phyloP scores from a whole-genome alignment of 1,140 invertebrate species.

The Lepidurus apus region DNA sequence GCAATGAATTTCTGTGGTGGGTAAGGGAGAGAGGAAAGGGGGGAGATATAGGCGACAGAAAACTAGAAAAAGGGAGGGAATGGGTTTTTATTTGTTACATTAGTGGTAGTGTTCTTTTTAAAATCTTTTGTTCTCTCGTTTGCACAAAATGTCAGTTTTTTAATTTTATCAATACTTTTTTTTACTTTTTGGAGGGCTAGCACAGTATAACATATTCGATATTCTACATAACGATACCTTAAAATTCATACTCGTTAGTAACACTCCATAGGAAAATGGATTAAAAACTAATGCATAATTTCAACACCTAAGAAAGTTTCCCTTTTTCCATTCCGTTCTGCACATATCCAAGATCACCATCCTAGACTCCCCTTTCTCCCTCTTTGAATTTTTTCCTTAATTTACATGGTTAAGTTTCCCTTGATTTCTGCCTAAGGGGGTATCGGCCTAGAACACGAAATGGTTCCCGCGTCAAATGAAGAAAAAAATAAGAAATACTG shows the following conservation, averaged over 20 bases:
- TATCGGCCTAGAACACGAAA: not conserved
- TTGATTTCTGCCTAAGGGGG: not conserved
- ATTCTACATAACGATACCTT: constrained; percentile 1
- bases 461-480: not conserved
- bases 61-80: constrained; percentile 11
- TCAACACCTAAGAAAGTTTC: constrained; percentile 39
- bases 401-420: not conserved
- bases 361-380: not conserved
- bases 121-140: not conserved
- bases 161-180: not conserved
- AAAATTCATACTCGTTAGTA: constrained; percentile 30
- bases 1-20: not conserved
- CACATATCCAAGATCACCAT: constrained; percentile 24
- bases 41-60: not conserved
- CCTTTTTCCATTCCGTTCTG: constrained; percentile 38
- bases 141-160: not conserved
- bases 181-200: constrained; percentile 15
- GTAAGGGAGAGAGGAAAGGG: not conserved
- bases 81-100: constrained; percentile 2
- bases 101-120: not conserved
- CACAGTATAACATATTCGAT: constrained; percentile 6
- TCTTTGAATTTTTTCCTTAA: not conserved
- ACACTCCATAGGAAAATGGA: constrained; percentile 41
- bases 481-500: not conserved
- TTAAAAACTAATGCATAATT: constrained; percentile 41